Evolutionary conservation across 2,113 vertebrate species (phyloP).

Genomic region (Microcebus jonahi): DNA sequence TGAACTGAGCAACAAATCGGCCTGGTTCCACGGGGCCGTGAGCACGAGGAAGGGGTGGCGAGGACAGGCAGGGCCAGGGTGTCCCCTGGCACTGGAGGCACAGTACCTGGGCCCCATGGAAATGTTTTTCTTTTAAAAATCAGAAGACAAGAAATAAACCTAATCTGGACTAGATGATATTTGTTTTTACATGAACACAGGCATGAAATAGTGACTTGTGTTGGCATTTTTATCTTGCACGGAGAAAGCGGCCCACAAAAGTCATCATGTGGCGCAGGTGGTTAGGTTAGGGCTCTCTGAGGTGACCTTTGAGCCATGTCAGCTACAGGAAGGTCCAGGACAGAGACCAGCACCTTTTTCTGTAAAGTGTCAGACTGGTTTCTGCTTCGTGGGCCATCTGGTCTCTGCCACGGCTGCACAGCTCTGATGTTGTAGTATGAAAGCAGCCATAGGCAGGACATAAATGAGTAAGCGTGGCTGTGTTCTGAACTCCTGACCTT

Average conservation of each 20-base stretch:
- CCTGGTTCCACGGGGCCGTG: background rate
- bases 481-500: too few relatives aligned
- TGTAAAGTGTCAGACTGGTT: background rate
- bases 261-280: background rate
- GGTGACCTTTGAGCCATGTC: background rate
- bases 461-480: background rate
- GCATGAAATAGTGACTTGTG: background rate
- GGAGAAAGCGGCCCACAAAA: background rate
- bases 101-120: background rate
- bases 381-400: rapidly evolving
- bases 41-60: background rate
- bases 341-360: background rate
- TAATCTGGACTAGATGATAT: background rate
- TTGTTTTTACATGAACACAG: background rate
- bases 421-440: background rate
- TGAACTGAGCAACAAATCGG: too few relatives aligned
- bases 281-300: background rate
- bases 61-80: too few relatives aligned
- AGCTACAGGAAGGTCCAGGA: background rate
- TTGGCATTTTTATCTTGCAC: background rate
- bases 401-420: too few relatives aligned
- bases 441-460: too few relatives aligned
- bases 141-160: background rate
- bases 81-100: rapidly evolving
- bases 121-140: background rate